phyloP scores from a whole-genome alignment of 2,888 invertebrate genomes.

The Glaucopsyche alexis region DNA sequence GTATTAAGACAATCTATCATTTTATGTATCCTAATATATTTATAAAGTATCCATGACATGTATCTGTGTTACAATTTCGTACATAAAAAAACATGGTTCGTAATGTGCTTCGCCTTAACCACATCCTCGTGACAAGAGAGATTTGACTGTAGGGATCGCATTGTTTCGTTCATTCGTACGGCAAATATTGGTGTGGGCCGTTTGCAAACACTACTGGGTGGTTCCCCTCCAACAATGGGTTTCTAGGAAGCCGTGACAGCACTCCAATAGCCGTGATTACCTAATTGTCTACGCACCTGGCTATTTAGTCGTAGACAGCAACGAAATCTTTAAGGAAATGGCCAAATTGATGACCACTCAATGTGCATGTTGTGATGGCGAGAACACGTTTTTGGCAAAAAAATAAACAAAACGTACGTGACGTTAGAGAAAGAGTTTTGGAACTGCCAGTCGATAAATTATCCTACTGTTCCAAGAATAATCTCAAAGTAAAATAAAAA shows the following conservation, averaged over 20 bases:
- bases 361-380: conserved; percentile 33
- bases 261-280: conserved; percentile 76
- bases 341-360: conserved; percentile 41
- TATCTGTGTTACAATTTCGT: not conserved
- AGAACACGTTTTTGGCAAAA: not conserved
- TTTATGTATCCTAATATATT: too few species aligned
- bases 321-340: conserved; percentile 62
- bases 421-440: not conserved
- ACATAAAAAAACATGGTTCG: not conserved
- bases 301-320: conserved; percentile 68
- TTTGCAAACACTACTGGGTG: conserved; percentile 79
- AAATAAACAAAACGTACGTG: conserved; percentile 8
- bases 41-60: too few species aligned
- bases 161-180: conserved; percentile 76
- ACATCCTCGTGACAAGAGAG: conserved; percentile 57
- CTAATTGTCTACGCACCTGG: conserved; percentile 76
- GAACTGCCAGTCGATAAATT: not conserved
- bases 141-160: conserved; percentile 70
- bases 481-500: too few species aligned
- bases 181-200: conserved; percentile 76
- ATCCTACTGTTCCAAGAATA: too few species aligned
- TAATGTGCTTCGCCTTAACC: conserved; percentile 51
- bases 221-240: conserved; percentile 60
- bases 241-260: conserved; percentile 75
- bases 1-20: too few species aligned